Evolutionary conservation across 2,888 invertebrate genomes (phyloP), one percentile per base, ranked within the genome.

Genomic region (Tiphia femorata): DNA sequence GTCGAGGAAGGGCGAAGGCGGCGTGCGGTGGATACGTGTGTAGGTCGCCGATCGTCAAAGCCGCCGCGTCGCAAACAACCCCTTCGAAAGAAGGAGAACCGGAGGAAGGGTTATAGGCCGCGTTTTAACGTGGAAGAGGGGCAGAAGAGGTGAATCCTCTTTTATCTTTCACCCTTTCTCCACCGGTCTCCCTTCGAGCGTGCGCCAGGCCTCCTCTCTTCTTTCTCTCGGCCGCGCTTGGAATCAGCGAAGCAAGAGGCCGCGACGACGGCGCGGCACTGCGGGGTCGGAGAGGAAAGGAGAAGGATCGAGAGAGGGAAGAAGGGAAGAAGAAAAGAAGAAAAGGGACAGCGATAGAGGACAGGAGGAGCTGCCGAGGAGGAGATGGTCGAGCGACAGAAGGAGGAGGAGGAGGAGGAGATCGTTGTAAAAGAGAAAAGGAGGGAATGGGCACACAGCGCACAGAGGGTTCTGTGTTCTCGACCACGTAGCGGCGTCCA

Each of bases 111-210:
- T 35, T 55, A n/a, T n/a, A 44, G 66, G 55, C 50, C 49, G 55
- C 58, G 49, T 42, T 58, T 49, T 49, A 52, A 60, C 60, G 60
- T 61, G 52, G 63, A 49, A 49, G 52, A 58, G 53, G n/a, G n/a
- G n/a, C n/a, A n/a, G 55, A 27, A 38, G 56, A 57, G 47, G 12
- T n/a, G 62, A 57, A 62, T 59, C 59, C 51, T 60, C 68, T 68
- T 68, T 67, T 68, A 68, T 68, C 68, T 68, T 65, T 61, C 52
- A 62, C 58, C 67, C 61, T 58, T 65, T 65, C 58, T 56, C 50
- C 55, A 25, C 33, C 37, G 37, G n/a, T n/a, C 49, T 46, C 52
- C 55, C 58, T 49, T 57, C 63, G 55, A 60, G 52, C 53, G 50
- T 46, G 60, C 52, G 20, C 49, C 59, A 21, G 47, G 16, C 23